phyloP scores from a whole-genome alignment of 2,797 vertebrate genomes.

The Phrynocephalus forsythii region DNA sequence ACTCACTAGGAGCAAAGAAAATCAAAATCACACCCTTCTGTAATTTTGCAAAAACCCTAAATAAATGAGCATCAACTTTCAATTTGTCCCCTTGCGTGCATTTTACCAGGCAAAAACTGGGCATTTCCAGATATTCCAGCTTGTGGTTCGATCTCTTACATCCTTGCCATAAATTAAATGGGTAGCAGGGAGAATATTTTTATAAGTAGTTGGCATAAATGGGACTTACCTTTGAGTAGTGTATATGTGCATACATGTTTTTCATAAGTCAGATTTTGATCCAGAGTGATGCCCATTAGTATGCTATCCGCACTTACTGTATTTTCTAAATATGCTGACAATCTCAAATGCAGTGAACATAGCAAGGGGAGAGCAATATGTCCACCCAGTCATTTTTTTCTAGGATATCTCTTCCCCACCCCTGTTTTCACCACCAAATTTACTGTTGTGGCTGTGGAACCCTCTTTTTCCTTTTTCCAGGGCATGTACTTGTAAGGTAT shows the following conservation, averaged over 20 bases:
- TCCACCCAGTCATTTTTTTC: not conserved
- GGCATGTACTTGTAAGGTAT: not conserved
- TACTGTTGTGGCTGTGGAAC: too few relatives aligned
- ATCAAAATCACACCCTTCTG: not conserved
- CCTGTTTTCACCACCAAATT: not conserved
- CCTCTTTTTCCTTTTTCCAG: not conserved
- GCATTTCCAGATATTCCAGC: not conserved
- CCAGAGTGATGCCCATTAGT: too few relatives aligned
- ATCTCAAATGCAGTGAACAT: too few relatives aligned
- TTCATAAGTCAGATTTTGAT: too few relatives aligned
- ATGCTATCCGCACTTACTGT: too few relatives aligned
- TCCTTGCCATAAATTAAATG: too few relatives aligned
- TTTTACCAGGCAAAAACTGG: not conserved
- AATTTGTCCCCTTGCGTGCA: not conserved
- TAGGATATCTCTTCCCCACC: not conserved
- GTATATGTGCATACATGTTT: too few relatives aligned
- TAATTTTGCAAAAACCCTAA: not conserved
- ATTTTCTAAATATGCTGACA: too few relatives aligned
- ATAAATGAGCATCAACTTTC: not conserved
- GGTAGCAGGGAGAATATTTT: too few relatives aligned
- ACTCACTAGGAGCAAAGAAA: not conserved
- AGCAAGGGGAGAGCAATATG: not conserved
- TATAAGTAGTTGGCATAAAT: not conserved
- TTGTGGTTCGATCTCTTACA: not conserved
- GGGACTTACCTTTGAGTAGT: not conserved